Evolutionary conservation across 2,113 vertebrate genomes (phyloP).

Genomic region (Cyanoramphus novaezelandiae): DNA sequence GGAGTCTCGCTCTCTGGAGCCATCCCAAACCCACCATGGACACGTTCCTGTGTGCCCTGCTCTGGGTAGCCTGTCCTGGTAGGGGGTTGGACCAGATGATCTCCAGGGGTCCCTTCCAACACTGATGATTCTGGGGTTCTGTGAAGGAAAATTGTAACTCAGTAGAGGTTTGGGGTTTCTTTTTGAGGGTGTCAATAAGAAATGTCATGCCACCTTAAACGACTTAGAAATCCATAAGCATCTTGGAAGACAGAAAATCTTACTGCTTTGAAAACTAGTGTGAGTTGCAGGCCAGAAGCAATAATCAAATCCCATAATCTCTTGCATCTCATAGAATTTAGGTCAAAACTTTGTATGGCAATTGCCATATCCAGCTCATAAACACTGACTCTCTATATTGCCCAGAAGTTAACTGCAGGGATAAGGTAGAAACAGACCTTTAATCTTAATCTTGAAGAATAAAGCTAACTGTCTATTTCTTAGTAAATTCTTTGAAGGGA

Average conservation of each 20-base stretch:
- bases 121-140: not conserved
- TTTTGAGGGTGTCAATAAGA: not conserved
- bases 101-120: not conserved
- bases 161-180: not conserved
- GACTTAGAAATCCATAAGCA: not conserved
- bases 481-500: not conserved
- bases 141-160: not conserved
- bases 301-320: not conserved
- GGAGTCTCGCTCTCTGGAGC: not conserved
- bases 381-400: not conserved
- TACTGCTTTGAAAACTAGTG: not conserved
- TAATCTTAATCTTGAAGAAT: not conserved
- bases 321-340: not conserved
- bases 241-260: not conserved
- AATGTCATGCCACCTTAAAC: not conserved
- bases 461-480: not conserved
- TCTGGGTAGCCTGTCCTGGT: not conserved
- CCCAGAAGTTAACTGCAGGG: not conserved
- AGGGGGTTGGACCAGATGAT: not conserved
- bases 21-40: not conserved
- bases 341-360: not conserved
- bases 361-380: not conserved
- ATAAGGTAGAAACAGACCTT: not conserved
- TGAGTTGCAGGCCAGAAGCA: not conserved
- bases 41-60: not conserved